Percentiles rank a stretch among this genome's conserved stretches.
phyloP scores from a whole-genome alignment of 2,888 invertebrate species.

The Cosmia trapezina region DNA sequence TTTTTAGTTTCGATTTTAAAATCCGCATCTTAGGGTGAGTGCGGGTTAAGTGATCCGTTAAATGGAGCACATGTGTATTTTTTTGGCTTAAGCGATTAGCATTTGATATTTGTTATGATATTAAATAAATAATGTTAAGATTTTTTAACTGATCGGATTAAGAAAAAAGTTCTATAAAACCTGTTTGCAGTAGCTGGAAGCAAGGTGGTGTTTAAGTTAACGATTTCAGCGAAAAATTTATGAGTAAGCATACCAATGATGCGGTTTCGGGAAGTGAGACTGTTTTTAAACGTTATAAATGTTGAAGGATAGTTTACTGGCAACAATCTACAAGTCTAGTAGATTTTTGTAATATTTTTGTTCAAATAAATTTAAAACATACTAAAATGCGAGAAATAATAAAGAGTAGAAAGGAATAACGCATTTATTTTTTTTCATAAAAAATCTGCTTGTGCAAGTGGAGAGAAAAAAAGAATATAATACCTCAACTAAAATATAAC shows the following conservation, averaged over 20 bases:
- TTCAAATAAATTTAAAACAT: neutral
- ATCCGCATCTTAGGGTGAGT: constrained; percentile 72
- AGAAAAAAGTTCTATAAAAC: neutral
- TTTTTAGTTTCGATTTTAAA: constrained; percentile 70
- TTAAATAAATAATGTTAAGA: constrained; percentile 18
- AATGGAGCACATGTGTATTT: constrained; percentile 75
- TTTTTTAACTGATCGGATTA: neutral
- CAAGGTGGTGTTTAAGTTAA: neutral
- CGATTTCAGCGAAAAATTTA: constrained; percentile 11
- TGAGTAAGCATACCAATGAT: neutral
- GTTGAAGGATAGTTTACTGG: neutral
- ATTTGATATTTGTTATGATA: constrained; percentile 64
- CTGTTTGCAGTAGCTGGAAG: neutral
- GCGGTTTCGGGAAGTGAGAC: constrained; percentile 7
- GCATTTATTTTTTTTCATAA: neutral
- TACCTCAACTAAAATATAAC: neutral
- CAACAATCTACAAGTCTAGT: neutral
- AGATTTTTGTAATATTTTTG: too few relatives aligned
- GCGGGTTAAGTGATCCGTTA: constrained; percentile 72
- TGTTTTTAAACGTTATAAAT: neutral
- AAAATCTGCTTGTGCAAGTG: neutral
- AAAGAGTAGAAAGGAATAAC: neutral
- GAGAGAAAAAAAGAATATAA: neutral
- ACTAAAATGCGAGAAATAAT: neutral
- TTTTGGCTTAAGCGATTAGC: constrained; percentile 59